Conservation (phyloP, 2,797 vertebrate species). For the Sebastes baramenuke region DNA sequence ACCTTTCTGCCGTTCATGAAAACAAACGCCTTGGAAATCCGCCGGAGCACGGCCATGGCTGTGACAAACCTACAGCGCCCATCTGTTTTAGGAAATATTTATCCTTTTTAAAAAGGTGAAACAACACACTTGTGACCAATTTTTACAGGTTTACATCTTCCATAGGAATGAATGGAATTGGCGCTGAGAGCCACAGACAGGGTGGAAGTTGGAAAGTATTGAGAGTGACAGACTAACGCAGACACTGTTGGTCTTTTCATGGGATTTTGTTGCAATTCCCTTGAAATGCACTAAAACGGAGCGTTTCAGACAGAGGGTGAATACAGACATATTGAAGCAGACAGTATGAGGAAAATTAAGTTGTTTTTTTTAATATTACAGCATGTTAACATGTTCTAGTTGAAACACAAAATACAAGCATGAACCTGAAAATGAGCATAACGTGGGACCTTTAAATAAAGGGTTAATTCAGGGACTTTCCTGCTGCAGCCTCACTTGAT, state of each 20-base stretch:
- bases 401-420: too few relatives aligned
- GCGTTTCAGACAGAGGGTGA: too few relatives aligned
- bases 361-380: too few relatives aligned
- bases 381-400: too few relatives aligned
- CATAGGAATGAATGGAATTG: background rate
- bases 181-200: background rate
- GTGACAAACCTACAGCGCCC: background rate
- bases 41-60: accelerated
- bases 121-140: background rate
- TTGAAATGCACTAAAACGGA: too few relatives aligned
- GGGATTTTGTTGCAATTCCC: background rate
- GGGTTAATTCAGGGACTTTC: too few relatives aligned
- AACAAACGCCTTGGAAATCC: accelerated
- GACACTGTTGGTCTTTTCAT: background rate
- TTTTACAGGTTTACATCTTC: background rate
- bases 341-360: too few relatives aligned
- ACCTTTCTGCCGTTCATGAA: too few relatives aligned
- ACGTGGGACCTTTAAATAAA: too few relatives aligned
- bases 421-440: too few relatives aligned
- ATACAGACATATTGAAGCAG: too few relatives aligned
- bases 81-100: background rate
- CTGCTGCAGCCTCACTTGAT: too few relatives aligned
- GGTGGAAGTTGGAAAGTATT: background rate
- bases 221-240: accelerated
- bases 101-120: background rate